These are phyloP conservation scores for Bovichtus variegatus DNA, from an alignment of 2,797 vertebrate species.

Conservation along the genomic window DNA sequence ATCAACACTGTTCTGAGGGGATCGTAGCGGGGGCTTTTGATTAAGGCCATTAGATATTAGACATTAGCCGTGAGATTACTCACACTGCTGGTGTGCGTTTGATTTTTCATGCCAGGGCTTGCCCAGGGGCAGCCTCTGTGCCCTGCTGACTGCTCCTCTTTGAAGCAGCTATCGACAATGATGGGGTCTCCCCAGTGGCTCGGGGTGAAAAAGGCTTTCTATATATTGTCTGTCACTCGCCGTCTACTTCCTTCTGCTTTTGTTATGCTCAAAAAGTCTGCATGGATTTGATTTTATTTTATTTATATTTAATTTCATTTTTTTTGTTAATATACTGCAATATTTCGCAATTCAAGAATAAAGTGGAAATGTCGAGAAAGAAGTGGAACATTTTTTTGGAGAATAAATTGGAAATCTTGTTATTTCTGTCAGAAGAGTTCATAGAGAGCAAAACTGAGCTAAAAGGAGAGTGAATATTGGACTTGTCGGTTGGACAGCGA, in stretches of 20 bases:
- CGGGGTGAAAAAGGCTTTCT: constrained; percentile 13
- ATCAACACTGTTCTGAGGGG: constrained; percentile 66
- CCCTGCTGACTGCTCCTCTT: constrained; percentile 49
- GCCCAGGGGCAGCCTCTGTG: constrained; percentile 34
- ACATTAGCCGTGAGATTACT: constrained; percentile 71
- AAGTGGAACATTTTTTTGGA: no score
- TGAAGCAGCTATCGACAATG: constrained; percentile 44
- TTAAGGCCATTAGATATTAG: constrained; percentile 76
- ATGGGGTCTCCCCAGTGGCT: constrained; percentile 44
- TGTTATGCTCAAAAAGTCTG: neutral
- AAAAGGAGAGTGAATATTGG: no score
- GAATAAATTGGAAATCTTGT: no score
- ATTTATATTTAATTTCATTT: no score
- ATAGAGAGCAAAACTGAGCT: no score
- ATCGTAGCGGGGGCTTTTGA: constrained; percentile 67
- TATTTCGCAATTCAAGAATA: no score
- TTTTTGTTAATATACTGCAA: no score
- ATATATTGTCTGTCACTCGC: neutral
- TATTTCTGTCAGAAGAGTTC: no score
- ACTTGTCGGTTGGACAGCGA: no score
- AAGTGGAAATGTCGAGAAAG: no score
- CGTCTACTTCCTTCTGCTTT: neutral
- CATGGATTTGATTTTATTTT: no score
- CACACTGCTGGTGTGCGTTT: constrained; percentile 57
- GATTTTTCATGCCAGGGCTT: constrained; percentile 48